phyloP scores from a whole-genome alignment of 2,888 invertebrate species.

The Andrena trimmerana region DNA sequence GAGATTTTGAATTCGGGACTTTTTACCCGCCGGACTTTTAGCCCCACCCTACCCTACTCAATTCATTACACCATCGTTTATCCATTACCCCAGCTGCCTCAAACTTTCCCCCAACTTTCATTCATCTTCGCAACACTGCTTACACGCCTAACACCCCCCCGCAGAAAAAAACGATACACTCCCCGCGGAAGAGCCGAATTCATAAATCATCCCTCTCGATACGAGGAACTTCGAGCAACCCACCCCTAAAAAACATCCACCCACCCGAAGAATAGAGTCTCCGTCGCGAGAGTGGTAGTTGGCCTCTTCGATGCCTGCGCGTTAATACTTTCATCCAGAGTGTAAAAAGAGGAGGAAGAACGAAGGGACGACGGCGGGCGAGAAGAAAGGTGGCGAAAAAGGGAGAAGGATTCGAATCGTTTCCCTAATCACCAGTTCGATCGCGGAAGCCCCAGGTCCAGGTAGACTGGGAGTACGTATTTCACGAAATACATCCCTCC shows the following conservation, averaged over 20 bases:
- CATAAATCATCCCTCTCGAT: constrained; percentile 54
- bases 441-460: not conserved
- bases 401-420: constrained; percentile 5
- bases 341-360: not conserved
- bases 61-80: constrained; percentile 55
- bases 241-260: constrained; percentile 1
- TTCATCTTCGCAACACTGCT: constrained; percentile 43
- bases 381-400: not conserved
- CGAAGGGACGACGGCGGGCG: not conserved
- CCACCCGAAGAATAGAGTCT: not conserved
- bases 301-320: constrained; percentile 14
- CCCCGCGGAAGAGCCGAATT: constrained; percentile 33
- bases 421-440: constrained; percentile 4
- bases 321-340: not conserved
- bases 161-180: constrained; percentile 17
- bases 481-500: constrained; percentile 7
- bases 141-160: constrained; percentile 1
- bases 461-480: not conserved
- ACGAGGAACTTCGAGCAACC: constrained; percentile 26
- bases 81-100: constrained; percentile 45
- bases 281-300: not conserved
- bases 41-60: not conserved
- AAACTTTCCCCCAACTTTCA: constrained; percentile 46
- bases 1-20: too few relatives aligned
- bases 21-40: too few relatives aligned